Base-by-base conservation (phyloP, 2,888 invertebrate genomes). In the Pomacea canaliculata region DNA sequence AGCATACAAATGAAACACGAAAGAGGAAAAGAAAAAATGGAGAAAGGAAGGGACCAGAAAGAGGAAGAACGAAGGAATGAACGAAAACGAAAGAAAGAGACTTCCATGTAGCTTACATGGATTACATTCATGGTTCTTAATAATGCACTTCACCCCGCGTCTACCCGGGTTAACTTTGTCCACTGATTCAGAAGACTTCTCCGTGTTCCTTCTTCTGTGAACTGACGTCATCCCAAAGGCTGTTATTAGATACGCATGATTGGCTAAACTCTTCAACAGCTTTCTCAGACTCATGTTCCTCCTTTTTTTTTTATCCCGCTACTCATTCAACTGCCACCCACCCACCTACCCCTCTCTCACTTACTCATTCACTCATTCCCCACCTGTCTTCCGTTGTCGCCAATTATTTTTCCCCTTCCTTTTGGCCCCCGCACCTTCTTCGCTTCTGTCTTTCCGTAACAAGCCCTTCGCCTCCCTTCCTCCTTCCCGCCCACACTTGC, bases 311-410 rank as follows among this genome's bases (percentile, higher is more conserved):
- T 37, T 37, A 3, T 37, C 37, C 37, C 37, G 37, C 37, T 37
- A 37, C 51, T 10, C 51, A 16, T 56, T 56, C 16, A 56, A 56
- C 67, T 37, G 2, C 27, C 27, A 9, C 67, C 46, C 37, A 8
- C 8, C 37, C 9, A 16, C 27, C 65, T 12, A 13, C 27, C 19
- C n/a, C 23, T 67, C 67, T 67, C 67, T 67, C 37, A 27, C 67
- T 67, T 27, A 12, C 67, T 37, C 67, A 27, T 16, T 37, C 67
- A 27, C 73, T 73, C 67, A 56, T 59, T 67, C 46, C 66, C 73
- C 73, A 73, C 73, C 73, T 73, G 73, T 73, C 73, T 73, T 73
- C 66, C 73, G 67, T 67, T 67, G 65, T 56, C 59, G 51, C 73
- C 73, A 73, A 66, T 73, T 73, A 48, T 67, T 67, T 73, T 73